A percentile compares a stretch with the other conserved stretches of the same genome.
Conservation (phyloP, 1,140 invertebrate genomes). For the Copidosoma floridanum region DNA sequence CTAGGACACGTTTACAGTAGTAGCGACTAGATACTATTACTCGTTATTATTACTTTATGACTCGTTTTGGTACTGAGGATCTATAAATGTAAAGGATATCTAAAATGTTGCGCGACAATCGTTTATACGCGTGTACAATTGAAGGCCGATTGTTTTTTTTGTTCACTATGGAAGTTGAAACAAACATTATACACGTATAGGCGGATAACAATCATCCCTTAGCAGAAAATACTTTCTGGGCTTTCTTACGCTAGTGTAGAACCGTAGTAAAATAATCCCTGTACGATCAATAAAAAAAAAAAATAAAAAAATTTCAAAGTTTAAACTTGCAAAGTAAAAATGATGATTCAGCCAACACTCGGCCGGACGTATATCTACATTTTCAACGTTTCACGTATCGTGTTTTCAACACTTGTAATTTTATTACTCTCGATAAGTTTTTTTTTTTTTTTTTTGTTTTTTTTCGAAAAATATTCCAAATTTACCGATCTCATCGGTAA, state of each 20-base stretch:
- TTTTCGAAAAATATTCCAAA: no score
- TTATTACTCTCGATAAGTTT: no score
- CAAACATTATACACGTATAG: constrained; percentile 8
- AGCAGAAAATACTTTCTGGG: constrained; percentile 17
- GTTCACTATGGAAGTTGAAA: constrained; percentile 7
- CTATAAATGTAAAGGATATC: constrained; percentile 21
- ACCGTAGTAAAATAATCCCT: constrained; percentile 11
- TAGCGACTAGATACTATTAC: constrained; percentile 48
- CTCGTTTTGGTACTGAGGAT: constrained; percentile 1
- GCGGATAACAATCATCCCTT: not conserved
- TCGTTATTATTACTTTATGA: constrained; percentile 25
- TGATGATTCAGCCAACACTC: no score
- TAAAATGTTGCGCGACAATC: constrained; percentile 4
- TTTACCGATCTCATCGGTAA: no score
- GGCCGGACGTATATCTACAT: no score
- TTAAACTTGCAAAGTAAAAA: no score
- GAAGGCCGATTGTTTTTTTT: constrained; percentile 15
- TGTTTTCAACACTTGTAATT: no score
- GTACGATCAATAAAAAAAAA: not conserved
- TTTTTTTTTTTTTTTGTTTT: no score
- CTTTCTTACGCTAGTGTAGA: constrained; percentile 3
- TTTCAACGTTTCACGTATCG: no score
- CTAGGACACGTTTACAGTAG: constrained; percentile 51
- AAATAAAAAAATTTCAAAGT: no score
- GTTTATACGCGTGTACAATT: not conserved